Base-by-base conservation (phyloP, 2,888 invertebrate species). In the Vanessa cardui region DNA sequence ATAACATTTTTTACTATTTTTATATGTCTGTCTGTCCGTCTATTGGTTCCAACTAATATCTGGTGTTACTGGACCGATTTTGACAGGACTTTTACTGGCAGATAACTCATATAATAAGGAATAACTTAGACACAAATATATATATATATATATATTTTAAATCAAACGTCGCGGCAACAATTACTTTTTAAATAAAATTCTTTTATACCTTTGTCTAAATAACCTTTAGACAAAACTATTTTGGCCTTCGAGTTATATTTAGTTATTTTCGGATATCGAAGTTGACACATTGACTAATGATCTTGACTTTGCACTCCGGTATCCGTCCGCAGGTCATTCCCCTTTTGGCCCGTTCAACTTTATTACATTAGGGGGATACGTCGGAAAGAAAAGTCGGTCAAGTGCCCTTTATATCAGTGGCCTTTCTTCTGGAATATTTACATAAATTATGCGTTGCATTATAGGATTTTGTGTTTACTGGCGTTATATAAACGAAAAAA, bases 261-360 rank as follows among this genome's bases (percentile, higher is more conserved):
- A 50, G 50, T 50, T 21, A 15, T 6, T 26, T 50, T 50, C 21
- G 15, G 6, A 21, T 50, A 20, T 26, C 26, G 6, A 21, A 50
- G 26, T 50, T 50, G 26, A 50, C 50, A 50, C 50, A 50, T 50
- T 26, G 50, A 50, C 50, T 50, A 50, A 50, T 50, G 50, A 26
- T 50, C 50, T 50, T 50, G 50, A 50, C 50, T 50, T 50, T 50
- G 21, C 50, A 50, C 50, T 50, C 18, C 21, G 21, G 1, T 50
- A 20, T 12, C 20, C 50, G 12, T 21, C 20, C 21, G 20, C 21
- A 26, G 50, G 20, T 50, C 50, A 12, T 50, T 50, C 50, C 8
- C 50, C 50, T 26, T 26, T 50, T 50, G 21, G 21, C 50, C 50
- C 21, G 21, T 50, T 21, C 15, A 20, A 50, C 15, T 50, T 50